phyloP scores from a whole-genome alignment of 2,113 vertebrate genomes.

The Chlorocebus sabaeus region DNA sequence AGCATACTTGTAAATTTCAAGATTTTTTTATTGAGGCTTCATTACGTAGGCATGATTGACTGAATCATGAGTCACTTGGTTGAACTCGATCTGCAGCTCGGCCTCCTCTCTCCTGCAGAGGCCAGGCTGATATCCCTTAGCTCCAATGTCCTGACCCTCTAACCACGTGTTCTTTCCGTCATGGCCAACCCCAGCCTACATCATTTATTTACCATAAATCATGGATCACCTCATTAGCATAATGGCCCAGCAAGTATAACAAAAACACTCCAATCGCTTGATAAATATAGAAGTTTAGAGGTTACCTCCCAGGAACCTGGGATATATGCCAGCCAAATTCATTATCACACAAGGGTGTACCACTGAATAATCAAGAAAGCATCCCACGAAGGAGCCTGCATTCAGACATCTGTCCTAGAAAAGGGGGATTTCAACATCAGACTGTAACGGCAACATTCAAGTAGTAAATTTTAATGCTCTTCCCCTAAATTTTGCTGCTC shows the following conservation, averaged over 20 bases:
- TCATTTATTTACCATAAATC: not conserved
- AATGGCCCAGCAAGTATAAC: not conserved
- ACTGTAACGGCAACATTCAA: not conserved
- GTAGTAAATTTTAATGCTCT: not conserved
- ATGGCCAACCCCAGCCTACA: not conserved
- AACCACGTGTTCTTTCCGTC: too few species aligned
- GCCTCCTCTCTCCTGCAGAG: rapidly evolving
- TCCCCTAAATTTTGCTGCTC: not conserved
- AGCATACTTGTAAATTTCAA: not conserved
- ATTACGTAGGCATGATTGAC: not conserved
- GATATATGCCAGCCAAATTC: not conserved
- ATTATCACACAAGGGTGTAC: not conserved
- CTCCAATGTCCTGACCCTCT: not conserved
- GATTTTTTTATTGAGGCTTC: not conserved
- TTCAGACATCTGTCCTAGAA: not conserved
- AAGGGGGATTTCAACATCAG: not conserved
- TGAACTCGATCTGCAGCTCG: not conserved
- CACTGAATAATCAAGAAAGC: not conserved
- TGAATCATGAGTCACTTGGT: not conserved
- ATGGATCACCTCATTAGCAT: not conserved
- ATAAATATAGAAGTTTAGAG: not conserved
- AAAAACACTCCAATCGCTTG: not conserved
- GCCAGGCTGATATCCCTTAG: not conserved
- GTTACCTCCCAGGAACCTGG: not conserved
- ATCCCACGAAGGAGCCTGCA: not conserved